Conservation (phyloP, 2,888 invertebrate species). For the Lepidochrysops patricia region DNA sequence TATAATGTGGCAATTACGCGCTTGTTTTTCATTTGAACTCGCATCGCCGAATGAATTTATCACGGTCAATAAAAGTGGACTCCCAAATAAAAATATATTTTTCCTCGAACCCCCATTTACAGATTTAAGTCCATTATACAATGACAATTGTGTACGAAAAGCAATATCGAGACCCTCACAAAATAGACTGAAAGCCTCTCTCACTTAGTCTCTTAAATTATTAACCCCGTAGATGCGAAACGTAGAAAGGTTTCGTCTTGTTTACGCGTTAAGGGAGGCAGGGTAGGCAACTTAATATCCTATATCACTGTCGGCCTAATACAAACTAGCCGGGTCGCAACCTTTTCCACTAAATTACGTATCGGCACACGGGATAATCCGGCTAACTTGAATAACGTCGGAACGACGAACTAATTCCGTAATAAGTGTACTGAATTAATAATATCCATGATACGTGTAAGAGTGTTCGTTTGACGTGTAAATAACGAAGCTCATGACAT, state of each 20-base stretch:
- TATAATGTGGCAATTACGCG: background rate
- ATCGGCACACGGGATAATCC: constrained; percentile 69
- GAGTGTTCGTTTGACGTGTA: constrained; percentile 12
- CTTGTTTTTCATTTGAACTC: background rate
- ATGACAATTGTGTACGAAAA: constrained; percentile 48
- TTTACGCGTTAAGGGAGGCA: constrained; percentile 71
- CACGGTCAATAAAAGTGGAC: background rate
- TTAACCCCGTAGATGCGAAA: constrained; percentile 67
- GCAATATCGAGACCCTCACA: constrained; percentile 48
- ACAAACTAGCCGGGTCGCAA: constrained; percentile 70
- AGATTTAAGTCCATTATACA: constrained; percentile 18
- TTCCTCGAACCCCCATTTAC: constrained; percentile 9
- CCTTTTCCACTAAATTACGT: constrained; percentile 73
- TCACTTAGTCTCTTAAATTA: constrained; percentile 69
- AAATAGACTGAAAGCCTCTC: constrained; percentile 53
- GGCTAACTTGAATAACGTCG: constrained; percentile 59
- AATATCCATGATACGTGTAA: constrained; percentile 18
- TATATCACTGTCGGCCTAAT: constrained; percentile 72
- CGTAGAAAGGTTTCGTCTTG: constrained; percentile 70
- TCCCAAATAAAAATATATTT: background rate
- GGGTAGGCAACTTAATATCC: constrained; percentile 70
- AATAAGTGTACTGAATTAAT: constrained; percentile 46
- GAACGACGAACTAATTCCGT: constrained; percentile 41
- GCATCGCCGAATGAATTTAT: background rate
- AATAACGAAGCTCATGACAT: constrained; percentile 18